These are phyloP conservation scores for Neria commutata DNA, from an alignment of 2,888 invertebrate genomes.

Conservation along the genomic window DNA sequence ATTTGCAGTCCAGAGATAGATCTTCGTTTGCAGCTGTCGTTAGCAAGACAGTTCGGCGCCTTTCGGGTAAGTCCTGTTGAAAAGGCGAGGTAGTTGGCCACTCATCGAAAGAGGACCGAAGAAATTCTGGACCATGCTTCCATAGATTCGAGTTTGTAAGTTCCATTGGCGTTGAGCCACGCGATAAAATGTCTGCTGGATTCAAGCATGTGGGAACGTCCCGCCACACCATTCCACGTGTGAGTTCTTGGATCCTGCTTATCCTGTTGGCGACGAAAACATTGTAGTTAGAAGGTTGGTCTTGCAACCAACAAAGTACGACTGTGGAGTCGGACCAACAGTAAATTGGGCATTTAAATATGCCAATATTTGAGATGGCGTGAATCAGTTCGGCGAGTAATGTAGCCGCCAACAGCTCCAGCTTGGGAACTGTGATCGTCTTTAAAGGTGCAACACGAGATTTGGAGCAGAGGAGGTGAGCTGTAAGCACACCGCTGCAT, in stretches of 20 bases:
- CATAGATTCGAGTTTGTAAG: neutral
- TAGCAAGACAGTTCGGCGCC: neutral
- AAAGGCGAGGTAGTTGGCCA: neutral
- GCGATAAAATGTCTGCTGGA: constrained; percentile 12
- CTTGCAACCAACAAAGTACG: constrained; percentile 21
- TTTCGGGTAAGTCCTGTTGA: neutral
- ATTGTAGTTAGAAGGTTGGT: constrained; percentile 25
- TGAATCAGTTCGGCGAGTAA: constrained; percentile 13
- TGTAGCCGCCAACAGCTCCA: constrained; percentile 24
- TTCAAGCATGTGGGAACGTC: constrained; percentile 20
- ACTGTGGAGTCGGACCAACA: constrained; percentile 28
- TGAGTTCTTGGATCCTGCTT: constrained; percentile 23
- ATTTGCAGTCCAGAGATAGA: neutral
- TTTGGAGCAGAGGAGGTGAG: neutral
- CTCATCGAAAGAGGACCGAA: neutral
- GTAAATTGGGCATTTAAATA: constrained; percentile 4
- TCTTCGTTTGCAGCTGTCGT: neutral
- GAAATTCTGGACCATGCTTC: neutral
- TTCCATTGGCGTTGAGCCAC: constrained; percentile 2
- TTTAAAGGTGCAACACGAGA: neutral
- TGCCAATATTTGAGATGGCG: neutral
- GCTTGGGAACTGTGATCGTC: constrained; percentile 25
- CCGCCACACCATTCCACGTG: constrained; percentile 22
- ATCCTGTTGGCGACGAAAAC: constrained; percentile 26
- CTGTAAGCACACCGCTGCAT: neutral